Conservation (phyloP, 2,113 vertebrate genomes). For the Proterorhinus semilunaris region DNA sequence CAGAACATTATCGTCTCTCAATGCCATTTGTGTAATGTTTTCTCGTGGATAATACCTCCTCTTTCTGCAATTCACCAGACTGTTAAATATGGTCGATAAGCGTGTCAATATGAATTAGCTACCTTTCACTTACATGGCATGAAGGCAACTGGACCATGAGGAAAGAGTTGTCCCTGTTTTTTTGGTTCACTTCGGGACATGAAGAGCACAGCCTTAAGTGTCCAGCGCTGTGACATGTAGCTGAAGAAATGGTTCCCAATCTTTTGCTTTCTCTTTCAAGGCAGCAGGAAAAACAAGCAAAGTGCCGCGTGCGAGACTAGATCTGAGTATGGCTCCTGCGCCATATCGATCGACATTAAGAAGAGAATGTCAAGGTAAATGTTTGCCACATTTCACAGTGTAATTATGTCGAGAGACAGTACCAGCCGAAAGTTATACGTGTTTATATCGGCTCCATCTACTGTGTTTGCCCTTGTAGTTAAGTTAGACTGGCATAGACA, state of each 20-base stretch:
- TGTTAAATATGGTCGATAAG: conserved; percentile 63
- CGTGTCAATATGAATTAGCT: conserved; percentile 46
- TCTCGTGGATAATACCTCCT: conserved; percentile 22
- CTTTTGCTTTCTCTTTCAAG: conserved; percentile 30
- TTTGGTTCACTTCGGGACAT: conserved; percentile 23
- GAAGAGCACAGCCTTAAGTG: conserved; percentile 60
- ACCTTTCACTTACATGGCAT: conserved; percentile 18
- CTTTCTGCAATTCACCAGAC: conserved; percentile 53
- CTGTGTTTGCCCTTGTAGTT: conserved; percentile 52
- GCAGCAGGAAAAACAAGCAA: conserved; percentile 16
- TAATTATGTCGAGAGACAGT: conserved; percentile 40
- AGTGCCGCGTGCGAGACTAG: conserved; percentile 19
- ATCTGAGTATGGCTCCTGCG: conserved; percentile 24
- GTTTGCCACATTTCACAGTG: conserved; percentile 39
- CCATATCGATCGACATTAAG: conserved; percentile 44
- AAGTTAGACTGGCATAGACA: conserved; percentile 52
- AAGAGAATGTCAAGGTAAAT: conserved; percentile 46
- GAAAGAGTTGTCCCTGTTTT: conserved; percentile 42
- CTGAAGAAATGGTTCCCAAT: conserved; percentile 59
- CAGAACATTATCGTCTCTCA: too few species aligned
- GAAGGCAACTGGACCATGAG: conserved; percentile 42
- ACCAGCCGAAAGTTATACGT: conserved; percentile 11
- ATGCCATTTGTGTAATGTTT: too few species aligned
- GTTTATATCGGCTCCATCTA: conserved; percentile 31
- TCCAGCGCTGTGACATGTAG: conserved; percentile 59